A percentile compares a stretch with the other conserved stretches of the same genome.
phyloP scores from a whole-genome alignment of 2,113 vertebrate genomes.

The Thunnus thynnus region DNA sequence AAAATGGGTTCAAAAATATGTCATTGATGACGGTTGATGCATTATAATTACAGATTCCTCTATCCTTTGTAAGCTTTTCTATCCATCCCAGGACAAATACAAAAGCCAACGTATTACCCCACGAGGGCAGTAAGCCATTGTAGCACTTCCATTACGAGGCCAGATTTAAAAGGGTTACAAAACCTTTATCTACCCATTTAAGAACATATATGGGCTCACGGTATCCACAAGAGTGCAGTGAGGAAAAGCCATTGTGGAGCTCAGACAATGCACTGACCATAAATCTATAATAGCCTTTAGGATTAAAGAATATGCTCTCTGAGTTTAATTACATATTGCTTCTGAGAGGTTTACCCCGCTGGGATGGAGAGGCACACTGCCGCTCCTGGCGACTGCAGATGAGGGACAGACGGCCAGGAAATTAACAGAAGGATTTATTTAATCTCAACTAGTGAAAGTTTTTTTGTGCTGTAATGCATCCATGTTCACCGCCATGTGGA shows the following conservation, averaged over 20 bases:
- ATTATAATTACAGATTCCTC: slow-evolving; percentile 80
- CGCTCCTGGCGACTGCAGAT: slow-evolving; percentile 49
- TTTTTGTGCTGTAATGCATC: slow-evolving; percentile 37
- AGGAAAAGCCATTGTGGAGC: slow-evolving; percentile 67
- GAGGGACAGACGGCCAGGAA: slow-evolving; percentile 72
- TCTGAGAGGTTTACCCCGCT: slow-evolving; percentile 78
- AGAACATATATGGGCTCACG: slow-evolving; percentile 77
- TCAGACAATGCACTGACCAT: slow-evolving; percentile 83
- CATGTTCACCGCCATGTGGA: slow-evolving; percentile 2
- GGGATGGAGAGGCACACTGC: slow-evolving; percentile 45
- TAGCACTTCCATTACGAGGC: slow-evolving; percentile 73
- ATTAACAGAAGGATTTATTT: slow-evolving; percentile 78
- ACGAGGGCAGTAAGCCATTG: slow-evolving; percentile 64
- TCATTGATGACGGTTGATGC: slow-evolving; percentile 73
- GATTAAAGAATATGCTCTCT: slow-evolving; percentile 87
- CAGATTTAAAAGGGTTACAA: slow-evolving; percentile 80
- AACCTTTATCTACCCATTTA: slow-evolving; percentile 85
- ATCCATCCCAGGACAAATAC: slow-evolving; percentile 68
- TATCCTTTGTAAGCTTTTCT: slow-evolving; percentile 70
- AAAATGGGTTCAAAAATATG: slow-evolving; percentile 80
- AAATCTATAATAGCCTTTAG: slow-evolving; percentile 87
- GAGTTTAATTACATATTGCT: slow-evolving; percentile 88
- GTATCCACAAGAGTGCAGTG: slow-evolving; percentile 53
- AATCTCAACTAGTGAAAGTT: slow-evolving; percentile 76
- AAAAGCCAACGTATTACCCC: slow-evolving; percentile 74